A percentile compares a stretch with the other conserved stretches of the same genome.
These are phyloP conservation scores for Tuberolachnus salignus DNA, from an alignment of 2,888 invertebrate species.

Conservation along the genomic window DNA sequence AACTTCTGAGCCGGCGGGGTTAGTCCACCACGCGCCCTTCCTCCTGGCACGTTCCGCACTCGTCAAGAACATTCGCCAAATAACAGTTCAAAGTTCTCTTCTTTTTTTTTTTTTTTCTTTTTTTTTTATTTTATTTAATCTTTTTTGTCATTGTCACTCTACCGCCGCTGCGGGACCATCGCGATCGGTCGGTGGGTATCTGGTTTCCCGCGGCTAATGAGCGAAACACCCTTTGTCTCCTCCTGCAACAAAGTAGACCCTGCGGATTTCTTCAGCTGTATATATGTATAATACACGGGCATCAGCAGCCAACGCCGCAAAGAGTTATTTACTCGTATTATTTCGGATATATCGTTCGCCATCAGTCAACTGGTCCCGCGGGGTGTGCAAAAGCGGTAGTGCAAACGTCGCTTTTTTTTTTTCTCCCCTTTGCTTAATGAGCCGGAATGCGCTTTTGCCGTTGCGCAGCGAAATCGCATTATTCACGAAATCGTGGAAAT, in stretches of 20 bases:
- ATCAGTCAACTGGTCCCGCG: slow-evolving; percentile 49
- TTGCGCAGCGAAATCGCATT: slow-evolving; percentile 13
- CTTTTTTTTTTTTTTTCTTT: slow-evolving; percentile 20
- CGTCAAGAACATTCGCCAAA: slow-evolving; percentile 47
- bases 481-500: slow-evolving; percentile 21
- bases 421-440: slow-evolving; percentile 40
- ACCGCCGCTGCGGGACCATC: neutral
- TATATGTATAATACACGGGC: too few relatives aligned
- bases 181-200: neutral
- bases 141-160: slow-evolving; percentile 47
- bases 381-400: slow-evolving; percentile 15
- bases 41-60: slow-evolving; percentile 12
- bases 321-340: slow-evolving; percentile 48
- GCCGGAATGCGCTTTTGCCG: slow-evolving; percentile 18
- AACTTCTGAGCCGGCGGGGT: slow-evolving; percentile 34
- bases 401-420: neutral
- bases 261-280: slow-evolving; percentile 19
- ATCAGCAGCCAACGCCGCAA: slow-evolving; percentile 6
- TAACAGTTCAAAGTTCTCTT: slow-evolving; percentile 26
- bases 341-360: slow-evolving; percentile 15
- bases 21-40: neutral
- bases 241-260: neutral
- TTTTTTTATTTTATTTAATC: slow-evolving; percentile 10
- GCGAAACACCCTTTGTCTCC: slow-evolving; percentile 33
- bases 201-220: slow-evolving; percentile 51